Evolutionary conservation across 2,797 vertebrate genomes (phyloP), one percentile per base, ranked within the genome.

Genomic region (Ceryle rudis): DNA sequence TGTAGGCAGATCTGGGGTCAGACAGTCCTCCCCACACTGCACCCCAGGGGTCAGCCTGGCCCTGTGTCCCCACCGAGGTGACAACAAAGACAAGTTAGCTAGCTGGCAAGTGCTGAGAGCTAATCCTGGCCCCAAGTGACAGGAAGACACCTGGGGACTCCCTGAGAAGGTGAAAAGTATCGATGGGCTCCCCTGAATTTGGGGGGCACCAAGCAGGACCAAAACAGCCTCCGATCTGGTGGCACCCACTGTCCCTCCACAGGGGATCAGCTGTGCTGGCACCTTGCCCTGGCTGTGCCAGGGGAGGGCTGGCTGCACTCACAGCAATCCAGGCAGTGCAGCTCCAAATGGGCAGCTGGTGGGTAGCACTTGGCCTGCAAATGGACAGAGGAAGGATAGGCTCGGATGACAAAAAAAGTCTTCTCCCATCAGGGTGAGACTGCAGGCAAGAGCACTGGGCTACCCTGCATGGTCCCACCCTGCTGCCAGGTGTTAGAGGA

Each of bases 31-130:
- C 71, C 37, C 16, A 47, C 79, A 79, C 55, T 1, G 0, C 81
- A 52, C 49, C 86, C 61, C 20, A 58, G 71, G 88, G 33, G 67
- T 62, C 66, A 54, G 89, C 65, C 51, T 51, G 52, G 44, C 23
- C 41, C 65, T 14, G 16, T 1, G 6, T 90, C 85, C 47, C 57
- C 79, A 85, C 49, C 1, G n/a, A 93, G 88, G 95, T 96, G 96
- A 91, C 95, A 94, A 95, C 75, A 91, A 93, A 67, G 78, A 65
- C 89, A 44, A 41, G 41, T 77, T 78, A 89, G 81, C 42, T 49
- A 44, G 12, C 39, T 95, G 81, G 74, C 66, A 96, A 79, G 62
- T 65, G 37, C 72, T 46, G 39, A 51, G 70, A 70, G 46, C 62
- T 79, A 64, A 78, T 92, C 62, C 72, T 70, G 74, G 18, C 66